Evolutionary conservation across 2,797 vertebrate genomes (phyloP), one percentile per base, ranked within the genome.

Genomic region (Falco concolor): DNA sequence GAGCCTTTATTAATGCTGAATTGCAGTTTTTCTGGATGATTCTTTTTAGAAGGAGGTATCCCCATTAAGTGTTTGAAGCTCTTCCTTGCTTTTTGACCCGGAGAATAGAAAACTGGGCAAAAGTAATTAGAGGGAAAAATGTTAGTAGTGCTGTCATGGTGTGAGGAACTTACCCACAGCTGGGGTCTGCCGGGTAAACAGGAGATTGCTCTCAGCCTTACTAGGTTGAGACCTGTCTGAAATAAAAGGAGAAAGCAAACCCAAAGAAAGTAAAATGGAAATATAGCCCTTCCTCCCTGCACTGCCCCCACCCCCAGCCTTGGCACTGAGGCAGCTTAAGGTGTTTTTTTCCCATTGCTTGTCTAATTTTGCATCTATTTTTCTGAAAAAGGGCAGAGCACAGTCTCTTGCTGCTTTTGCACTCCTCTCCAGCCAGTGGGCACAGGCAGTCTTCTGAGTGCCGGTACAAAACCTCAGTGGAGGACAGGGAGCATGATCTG

Each of bases 141-240:
- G 10, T 21, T 90, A 32, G 36, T 68, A 67, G 69, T 0, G 0
- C 34, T 84, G 19, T 47, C 0, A 0, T 69, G 65, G 49, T 82
- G 59, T 54, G 68, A 76, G 53, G 36, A 52, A 44, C 40, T 67
- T 88, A 44, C 32, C 28, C 23, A 13, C 78, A 45, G 56, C 42
- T 84, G 42, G 45, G 49, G 24, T 92, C 64, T 89, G 45, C 45
- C 13, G 8, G 45, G 38, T 60, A 47, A 60, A 38, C 36, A 28
- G 1, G 5, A 34, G 45, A 25, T 77, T 38, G 34, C 40, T 78
- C 23, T 74, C 60, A 70, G 47, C 36, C 23, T 49, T 45, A 18
- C 36, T 38, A 59, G 22, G 56, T 80, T 14, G 0, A 89, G 21
- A 83, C 18, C 47, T 44, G 5, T 50, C 63, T 68, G 68, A 50